Evolutionary conservation across 2,113 vertebrate species (phyloP), one percentile per base, ranked within the genome.

Genomic region (Nyctereutes procyonoides): DNA sequence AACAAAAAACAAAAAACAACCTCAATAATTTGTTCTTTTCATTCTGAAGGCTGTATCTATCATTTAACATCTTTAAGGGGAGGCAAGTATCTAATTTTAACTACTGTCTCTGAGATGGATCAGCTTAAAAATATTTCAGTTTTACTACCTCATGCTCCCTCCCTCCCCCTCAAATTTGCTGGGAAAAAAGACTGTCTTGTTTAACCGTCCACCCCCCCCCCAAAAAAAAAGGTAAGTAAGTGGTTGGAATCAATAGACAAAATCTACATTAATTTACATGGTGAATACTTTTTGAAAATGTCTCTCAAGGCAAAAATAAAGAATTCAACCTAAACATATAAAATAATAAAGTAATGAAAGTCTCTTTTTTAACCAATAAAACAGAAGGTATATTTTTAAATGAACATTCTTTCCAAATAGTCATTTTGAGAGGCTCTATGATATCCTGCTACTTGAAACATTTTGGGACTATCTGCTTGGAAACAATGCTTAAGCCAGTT

Each of bases 311-410:
- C 81, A 88, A 96, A 95, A 93, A 87, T 38, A 88, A 10, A 84
- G 13, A 93, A 90, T 62, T 84, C 30, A 60, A 88, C 51, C 63
- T 51, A 94, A 96, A 55, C 38, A 8, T 79, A 85, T 76, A 86
- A 96, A 96, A 90, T 55, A 96, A 95, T 81, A 90, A 90, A 93
- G 16, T 28, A 87, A 91, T 58, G 8, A 80, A 82, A 43, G 51
- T 88, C 65, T 89, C 24, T 53, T 80, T 88, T 96, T 53, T 76
- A 93, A 81, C 30, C 26, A 88, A 79, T 58, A 87, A 30, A 96
- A 94, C 9, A 82, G 17, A 82, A 85, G 82, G 3, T 51, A 12
- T 89, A 92, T 73, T 95, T 96, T 91, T 35, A 84, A 91, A 60
- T 58, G 35, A 95, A 62, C 32, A 8, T 87, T 83, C 26, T 85